Evolutionary conservation across 2,888 invertebrate species (phyloP).

Genomic region (Drosophila antonietae): DNA sequence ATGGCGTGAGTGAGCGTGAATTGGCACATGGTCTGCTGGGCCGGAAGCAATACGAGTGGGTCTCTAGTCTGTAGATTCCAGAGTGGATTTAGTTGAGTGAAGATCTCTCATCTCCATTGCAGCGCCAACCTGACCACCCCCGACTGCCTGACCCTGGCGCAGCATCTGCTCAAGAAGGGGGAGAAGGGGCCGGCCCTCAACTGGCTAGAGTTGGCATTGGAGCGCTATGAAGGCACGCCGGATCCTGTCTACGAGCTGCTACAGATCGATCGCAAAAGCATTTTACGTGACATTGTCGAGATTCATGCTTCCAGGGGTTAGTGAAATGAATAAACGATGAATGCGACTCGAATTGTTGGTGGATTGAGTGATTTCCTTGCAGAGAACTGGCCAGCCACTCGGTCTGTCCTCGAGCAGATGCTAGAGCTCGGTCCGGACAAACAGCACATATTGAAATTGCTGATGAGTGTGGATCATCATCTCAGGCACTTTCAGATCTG

Average conservation of each 20-base stretch:
- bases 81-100: too few relatives aligned
- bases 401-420: background rate
- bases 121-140: constrained; percentile 41
- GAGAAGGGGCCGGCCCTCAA: constrained; percentile 13
- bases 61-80: background rate
- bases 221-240: constrained; percentile 23
- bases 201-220: constrained; percentile 44
- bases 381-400: constrained; percentile 20
- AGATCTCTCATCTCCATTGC: background rate
- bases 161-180: constrained; percentile 9
- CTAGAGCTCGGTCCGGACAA: background rate
- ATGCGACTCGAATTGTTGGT: background rate
- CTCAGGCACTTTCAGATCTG: constrained; percentile 28
- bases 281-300: constrained; percentile 22
- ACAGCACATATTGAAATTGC: background rate
- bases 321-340: background rate
- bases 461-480: background rate
- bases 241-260: constrained; percentile 33
- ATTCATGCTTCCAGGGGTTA: background rate
- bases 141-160: constrained; percentile 50
- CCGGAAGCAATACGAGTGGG: constrained; percentile 90
- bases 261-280: constrained; percentile 16
- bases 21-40: constrained; percentile 92
- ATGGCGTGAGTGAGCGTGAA: constrained; percentile 91
- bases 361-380: background rate